These are phyloP conservation scores for Drosophila subquinaria DNA, from an alignment of 2,888 invertebrate species.

Conservation along the genomic window DNA sequence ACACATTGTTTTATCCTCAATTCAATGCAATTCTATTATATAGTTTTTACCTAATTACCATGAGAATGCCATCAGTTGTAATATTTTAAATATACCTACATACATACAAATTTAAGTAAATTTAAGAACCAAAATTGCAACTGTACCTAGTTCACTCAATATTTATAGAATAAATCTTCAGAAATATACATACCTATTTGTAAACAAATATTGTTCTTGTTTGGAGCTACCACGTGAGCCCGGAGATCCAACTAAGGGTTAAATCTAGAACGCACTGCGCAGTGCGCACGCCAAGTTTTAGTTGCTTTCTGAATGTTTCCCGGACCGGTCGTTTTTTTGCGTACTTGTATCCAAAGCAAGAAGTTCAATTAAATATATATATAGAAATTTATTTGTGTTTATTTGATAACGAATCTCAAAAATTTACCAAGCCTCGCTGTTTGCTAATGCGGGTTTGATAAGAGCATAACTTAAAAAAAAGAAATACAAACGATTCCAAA, in stretches of 20 bases:
- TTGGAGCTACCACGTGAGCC: not conserved
- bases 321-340: slow-evolving; percentile 43
- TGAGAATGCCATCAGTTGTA: slow-evolving; percentile 58
- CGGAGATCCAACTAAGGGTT: slow-evolving; percentile 40
- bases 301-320: slow-evolving; percentile 45
- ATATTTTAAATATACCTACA: slow-evolving; percentile 54
- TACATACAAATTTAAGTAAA: slow-evolving; percentile 43
- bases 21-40: slow-evolving; percentile 45
- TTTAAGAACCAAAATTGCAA: slow-evolving; percentile 57
- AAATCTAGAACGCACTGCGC: slow-evolving; percentile 29
- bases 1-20: slow-evolving; percentile 45
- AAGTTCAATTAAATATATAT: slow-evolving; percentile 7
- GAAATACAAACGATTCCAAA: slow-evolving; percentile 2
- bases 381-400: slow-evolving; percentile 9
- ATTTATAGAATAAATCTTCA: slow-evolving; percentile 45
- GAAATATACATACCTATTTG: slow-evolving; percentile 39
- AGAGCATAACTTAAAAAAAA: not conserved
- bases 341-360: slow-evolving; percentile 9
- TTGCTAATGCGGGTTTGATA: slow-evolving; percentile 19
- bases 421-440: not conserved
- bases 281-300: slow-evolving; percentile 48
- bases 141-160: slow-evolving; percentile 61
- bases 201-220: slow-evolving; percentile 13
- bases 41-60: slow-evolving; percentile 52
- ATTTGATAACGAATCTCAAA: slow-evolving; percentile 20